Conservation (phyloP, 2,888 invertebrate species). For the Nephrocerus scutellatus region DNA sequence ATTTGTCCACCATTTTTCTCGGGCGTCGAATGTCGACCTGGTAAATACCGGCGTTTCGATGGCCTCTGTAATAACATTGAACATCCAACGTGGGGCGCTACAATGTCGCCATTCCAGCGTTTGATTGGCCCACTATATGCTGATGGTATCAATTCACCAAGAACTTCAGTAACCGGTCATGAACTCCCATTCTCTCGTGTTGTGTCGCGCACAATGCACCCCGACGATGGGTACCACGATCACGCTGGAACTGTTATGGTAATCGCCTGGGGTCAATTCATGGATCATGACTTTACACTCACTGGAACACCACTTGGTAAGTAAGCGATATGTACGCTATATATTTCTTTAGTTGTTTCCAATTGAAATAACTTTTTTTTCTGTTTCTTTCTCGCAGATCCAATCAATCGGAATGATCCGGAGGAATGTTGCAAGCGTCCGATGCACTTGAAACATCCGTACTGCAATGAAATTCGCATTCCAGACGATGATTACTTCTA, state of each 20-base stretch:
- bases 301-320: conserved; percentile 82
- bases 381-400: conserved; percentile 54
- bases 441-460: conserved; percentile 76
- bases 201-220: conserved; percentile 85
- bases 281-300: conserved; percentile 88
- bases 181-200: conserved; percentile 74
- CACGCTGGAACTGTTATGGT: conserved; percentile 91
- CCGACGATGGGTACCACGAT: conserved; percentile 88
- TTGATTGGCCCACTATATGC: conserved; percentile 68
- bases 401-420: conserved; percentile 79
- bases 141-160: conserved; percentile 78
- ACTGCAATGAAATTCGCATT: conserved; percentile 82
- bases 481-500: conserved; percentile 90
- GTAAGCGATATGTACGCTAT: conserved; percentile 19
- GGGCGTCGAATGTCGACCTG: conserved; percentile 80
- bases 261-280: conserved; percentile 86
- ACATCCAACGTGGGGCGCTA: conserved; percentile 85
- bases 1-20: conserved; percentile 82
- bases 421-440: conserved; percentile 84
- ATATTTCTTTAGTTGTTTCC: background rate
- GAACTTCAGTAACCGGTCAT: conserved; percentile 69
- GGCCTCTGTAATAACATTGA: conserved; percentile 84
- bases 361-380: background rate
- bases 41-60: conserved; percentile 79
- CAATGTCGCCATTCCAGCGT: conserved; percentile 78